Evolutionary conservation across 2,113 vertebrate genomes (phyloP).

Genomic region (Hyaena hyaena): DNA sequence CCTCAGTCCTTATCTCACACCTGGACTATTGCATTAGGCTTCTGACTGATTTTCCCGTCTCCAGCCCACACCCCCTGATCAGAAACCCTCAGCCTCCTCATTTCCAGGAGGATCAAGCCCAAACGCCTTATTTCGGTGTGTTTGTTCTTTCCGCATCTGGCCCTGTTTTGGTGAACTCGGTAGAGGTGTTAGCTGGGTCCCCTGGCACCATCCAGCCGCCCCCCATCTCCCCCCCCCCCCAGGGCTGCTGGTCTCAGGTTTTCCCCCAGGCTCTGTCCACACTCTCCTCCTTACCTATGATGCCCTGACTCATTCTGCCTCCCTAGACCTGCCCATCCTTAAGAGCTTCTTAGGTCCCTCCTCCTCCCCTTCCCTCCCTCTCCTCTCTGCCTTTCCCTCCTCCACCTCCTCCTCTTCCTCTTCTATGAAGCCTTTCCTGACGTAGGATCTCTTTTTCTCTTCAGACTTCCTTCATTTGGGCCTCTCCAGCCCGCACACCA

Average conservation of each 20-base stretch:
- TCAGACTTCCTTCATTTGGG: not conserved
- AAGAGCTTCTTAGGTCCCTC: not conserved
- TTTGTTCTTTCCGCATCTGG: not conserved
- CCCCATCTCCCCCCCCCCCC: no score
- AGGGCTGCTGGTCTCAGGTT: not conserved
- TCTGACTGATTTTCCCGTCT: not conserved
- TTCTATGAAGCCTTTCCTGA: not conserved
- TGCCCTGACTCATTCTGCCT: slow-evolving; percentile 45
- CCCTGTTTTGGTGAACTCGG: not conserved
- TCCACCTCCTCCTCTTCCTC: not conserved
- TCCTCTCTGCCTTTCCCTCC: not conserved
- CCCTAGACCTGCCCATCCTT: slow-evolving; percentile 11
- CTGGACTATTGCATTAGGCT: not conserved
- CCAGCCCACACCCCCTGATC: not conserved
- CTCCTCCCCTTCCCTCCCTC: not conserved
- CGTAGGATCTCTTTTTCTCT: not conserved
- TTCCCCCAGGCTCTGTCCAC: not conserved
- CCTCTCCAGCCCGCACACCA: not conserved
- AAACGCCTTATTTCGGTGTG: not conserved
- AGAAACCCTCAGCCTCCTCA: not conserved
- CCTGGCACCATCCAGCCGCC: not conserved
- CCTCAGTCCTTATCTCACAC: not conserved
- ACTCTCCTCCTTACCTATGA: not conserved
- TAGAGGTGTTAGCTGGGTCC: no score
- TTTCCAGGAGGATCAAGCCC: not conserved